Evolutionary conservation across 2,888 invertebrate species (phyloP).

Genomic region (Brenthis hecate): DNA sequence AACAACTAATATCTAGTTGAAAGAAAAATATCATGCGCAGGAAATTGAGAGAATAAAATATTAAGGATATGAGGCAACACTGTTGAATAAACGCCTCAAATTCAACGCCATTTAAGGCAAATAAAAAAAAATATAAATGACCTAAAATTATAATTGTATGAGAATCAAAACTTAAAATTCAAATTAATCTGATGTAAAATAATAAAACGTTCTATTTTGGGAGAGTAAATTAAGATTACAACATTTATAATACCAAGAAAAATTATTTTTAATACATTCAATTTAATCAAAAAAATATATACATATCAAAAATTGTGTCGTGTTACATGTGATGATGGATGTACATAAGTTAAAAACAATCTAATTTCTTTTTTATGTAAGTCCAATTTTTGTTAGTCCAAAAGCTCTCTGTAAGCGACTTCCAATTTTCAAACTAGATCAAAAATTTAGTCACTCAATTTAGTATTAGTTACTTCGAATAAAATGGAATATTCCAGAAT

Average conservation of each 20-base stretch:
- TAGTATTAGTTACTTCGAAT: too few relatives aligned
- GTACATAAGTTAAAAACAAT: conserved; percentile 24
- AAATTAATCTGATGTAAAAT: not conserved
- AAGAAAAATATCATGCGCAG: conserved; percentile 14
- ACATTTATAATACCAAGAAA: conserved; percentile 18
- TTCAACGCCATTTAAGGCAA: not conserved
- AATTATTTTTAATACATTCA: conserved; percentile 16
- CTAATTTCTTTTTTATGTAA: not conserved
- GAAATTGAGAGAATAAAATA: conserved; percentile 6
- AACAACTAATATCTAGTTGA: not conserved
- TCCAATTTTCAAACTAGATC: not conserved
- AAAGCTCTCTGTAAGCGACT: conserved; percentile 17
- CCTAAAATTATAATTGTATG: not conserved
- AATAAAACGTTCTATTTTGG: conserved; percentile 5
- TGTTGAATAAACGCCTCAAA: too few relatives aligned
- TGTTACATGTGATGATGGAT: conserved; percentile 35
- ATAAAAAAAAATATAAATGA: not conserved
- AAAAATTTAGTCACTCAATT: conserved; percentile 24
- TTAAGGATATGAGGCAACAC: not conserved
- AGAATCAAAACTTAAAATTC: conserved; percentile 2
- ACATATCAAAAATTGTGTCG: conserved; percentile 25
- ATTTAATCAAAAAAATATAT: conserved; percentile 22
- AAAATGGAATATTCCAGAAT: too few relatives aligned
- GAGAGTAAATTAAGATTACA: conserved; percentile 9
- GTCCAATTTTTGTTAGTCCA: conserved; percentile 23